Evolutionary conservation across 2,797 vertebrate genomes (phyloP), one percentile per base, ranked within the genome.

Genomic region (Sciurus carolinensis): DNA sequence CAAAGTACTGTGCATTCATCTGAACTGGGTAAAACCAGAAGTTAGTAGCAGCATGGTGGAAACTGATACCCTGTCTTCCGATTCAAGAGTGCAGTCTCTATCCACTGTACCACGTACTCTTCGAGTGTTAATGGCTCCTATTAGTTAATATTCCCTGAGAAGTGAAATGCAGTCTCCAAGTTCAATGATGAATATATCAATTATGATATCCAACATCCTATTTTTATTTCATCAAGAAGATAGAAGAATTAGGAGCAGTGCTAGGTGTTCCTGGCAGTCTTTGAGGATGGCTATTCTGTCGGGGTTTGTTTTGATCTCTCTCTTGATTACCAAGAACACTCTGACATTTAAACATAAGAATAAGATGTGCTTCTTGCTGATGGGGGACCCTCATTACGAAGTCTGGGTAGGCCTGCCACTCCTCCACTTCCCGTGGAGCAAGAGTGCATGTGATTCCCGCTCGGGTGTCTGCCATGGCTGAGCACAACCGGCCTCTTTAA

Each of bases 291-390:
- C 26, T 87, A 9, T 72, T 97, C 50, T 87, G 57, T 79, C 79
- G 90, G 72, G 84, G 11, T 75, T 95, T 86, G 69, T 82, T 82
- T 95, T 92, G 42, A 92, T 95, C 92, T 90, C 83, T 91, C 73
- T 79, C 84, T 87, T 91, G 59, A 94, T 94, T 77, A 87, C 28
- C 64, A 72, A 94, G 82, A 85, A 95, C 75, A 84, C 80, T 67
- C 26, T 95, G 94, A 71, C 54, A 87, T 83, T 92, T 83, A 84
- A 42, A 72, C 66, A 28, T 66, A 83, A 79, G 69, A 96, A 66
- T 95, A 82, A 93, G 64, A 75, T 59, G 47, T 86, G 54, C 42
- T 69, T 91, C 67, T 77, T 82, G 71, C 36, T 84, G 83, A 72
- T 6, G 9, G 62, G 52, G 33, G 10, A 26, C 7, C 30, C 28